Evolutionary conservation across 2,888 invertebrate genomes (phyloP), one percentile per base, ranked within the genome.

Genomic region (Xanthia icteritia): DNA sequence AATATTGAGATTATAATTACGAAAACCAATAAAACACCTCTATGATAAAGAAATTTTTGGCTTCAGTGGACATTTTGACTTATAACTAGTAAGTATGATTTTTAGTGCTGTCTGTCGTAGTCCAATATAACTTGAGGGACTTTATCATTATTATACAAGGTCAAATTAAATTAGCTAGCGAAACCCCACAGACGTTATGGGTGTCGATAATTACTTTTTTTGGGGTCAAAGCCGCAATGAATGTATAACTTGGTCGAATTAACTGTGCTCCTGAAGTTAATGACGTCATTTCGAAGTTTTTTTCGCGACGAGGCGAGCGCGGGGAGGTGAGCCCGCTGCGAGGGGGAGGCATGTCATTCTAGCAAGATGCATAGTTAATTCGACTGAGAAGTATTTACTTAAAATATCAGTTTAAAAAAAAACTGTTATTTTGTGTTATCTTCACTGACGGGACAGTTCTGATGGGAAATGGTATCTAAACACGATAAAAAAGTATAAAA

Each of bases 61-160:
- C 73, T 86, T 86, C 54, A 79, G 51, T 79, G 84, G 84, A 86
- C 66, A 79, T 70, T 45, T 75, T 60, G 0, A 64, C 86, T 84
- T 84, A 84, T 1, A 73, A 20, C 83, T 84, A 84, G 5, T 5
- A 85, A 82, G 61, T 68, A 45, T 54, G 42, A 48, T 58, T 72
- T 66, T 65, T 80, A 67, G 54, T 11, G 51, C 84, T 84, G 81
- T 6, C 84, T 79, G 61, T 23, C 39, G 5, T 31, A 23, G 63
- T 23, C 20, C 4, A n/a, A 36, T 4, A n/a, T 11, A 42, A 5
- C 17, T n/a, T 39, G 15, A 58, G n/a, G 51, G 51, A 75, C 51
- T 27, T n/a, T 39, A 39, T 64, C 27, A 64, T 42, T n/a, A 60
- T 51, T 13, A 31, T 39, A n/a, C 39, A 39, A 0, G 31, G 15